Evolutionary conservation across 2,888 invertebrate species (phyloP), one percentile per base, ranked within the genome.

Genomic region (Thalpophila matura): DNA sequence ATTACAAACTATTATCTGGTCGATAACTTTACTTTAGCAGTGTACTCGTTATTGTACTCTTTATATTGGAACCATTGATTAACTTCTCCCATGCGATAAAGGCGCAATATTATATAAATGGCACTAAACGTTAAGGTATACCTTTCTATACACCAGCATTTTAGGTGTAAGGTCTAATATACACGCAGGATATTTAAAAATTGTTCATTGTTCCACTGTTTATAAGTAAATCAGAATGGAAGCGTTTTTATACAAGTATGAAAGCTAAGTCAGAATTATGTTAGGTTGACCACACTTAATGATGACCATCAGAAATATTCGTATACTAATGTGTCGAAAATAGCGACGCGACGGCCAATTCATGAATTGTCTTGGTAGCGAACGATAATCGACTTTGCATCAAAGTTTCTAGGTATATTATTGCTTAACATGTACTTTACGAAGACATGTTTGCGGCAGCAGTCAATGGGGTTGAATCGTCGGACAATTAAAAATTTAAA

Each of bases 31-130:
- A 22, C 43, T 45, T 4, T 29, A 45, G 16, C 31, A 38, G 29
- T 26, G 14, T 55, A 14, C 14, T 3, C 7, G n/a, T 6, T n/a
- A 55, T 55, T 63, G 43, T 66, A 55, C 56, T 65, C 16, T 66
- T 45, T 18, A 14, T 16, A 31, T 65, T 62, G 54, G 54, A 29
- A 43, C 54, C 53, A 22, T n/a, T 42, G 6, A 20, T 33, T 24
- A 16, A 46, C 12, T 12, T 9, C 4, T 3, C 47, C 7, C 29
- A 43, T n/a, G 4, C n/a, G 9, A 35, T 14, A 61, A 45, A 45
- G 46, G 18, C 61, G 35, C 6, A 37, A 47, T 63, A 22, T 37
- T 29, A 16, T 7, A 12, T 37, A 33, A 42, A 35, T 64, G 27
- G 53, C 42, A 42, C n/a, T 42, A 9, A 42, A 43, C 6, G 1